Conservation (phyloP, 2,113 vertebrate species). For the Menura novaehollandiae region DNA sequence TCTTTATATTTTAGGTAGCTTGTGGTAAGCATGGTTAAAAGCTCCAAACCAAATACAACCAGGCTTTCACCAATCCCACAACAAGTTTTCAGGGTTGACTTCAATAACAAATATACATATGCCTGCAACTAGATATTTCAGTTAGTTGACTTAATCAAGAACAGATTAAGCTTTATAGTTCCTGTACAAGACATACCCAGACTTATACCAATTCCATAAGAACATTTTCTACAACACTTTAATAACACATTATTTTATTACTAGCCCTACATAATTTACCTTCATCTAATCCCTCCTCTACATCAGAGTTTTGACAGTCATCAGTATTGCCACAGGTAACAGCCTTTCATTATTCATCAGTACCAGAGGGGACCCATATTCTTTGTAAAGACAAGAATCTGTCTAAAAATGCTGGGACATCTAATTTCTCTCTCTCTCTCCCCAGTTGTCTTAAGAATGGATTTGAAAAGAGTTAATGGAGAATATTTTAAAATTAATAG, state of each 20-base stretch:
- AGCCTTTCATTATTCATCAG: neutral
- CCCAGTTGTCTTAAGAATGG: neutral
- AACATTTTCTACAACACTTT: neutral
- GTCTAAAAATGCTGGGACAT: neutral
- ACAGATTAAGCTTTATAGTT: constrained; percentile 52
- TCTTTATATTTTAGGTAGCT: constrained; percentile 64
- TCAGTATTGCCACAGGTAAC: neutral
- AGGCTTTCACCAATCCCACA: constrained; percentile 73
- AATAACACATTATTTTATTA: neutral
- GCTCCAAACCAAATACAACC: constrained; percentile 59
- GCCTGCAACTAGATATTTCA: constrained; percentile 70
- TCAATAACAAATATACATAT: constrained; percentile 66
- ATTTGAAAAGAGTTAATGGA: neutral
- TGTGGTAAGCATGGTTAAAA: constrained; percentile 72
- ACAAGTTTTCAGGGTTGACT: constrained; percentile 74
- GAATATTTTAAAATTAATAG: neutral
- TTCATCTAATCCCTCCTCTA: neutral
- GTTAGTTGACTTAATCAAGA: constrained; percentile 57
- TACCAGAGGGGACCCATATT: neutral
- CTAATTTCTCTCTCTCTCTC: neutral
- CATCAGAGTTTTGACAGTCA: neutral
- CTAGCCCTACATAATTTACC: neutral
- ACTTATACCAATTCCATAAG: constrained; percentile 1
- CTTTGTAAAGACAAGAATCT: neutral
- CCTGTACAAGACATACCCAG: constrained; percentile 25